Evolutionary conservation across 2,888 invertebrate species (phyloP), one percentile per base, ranked within the genome.

Genomic region (Saturnia japonica): DNA sequence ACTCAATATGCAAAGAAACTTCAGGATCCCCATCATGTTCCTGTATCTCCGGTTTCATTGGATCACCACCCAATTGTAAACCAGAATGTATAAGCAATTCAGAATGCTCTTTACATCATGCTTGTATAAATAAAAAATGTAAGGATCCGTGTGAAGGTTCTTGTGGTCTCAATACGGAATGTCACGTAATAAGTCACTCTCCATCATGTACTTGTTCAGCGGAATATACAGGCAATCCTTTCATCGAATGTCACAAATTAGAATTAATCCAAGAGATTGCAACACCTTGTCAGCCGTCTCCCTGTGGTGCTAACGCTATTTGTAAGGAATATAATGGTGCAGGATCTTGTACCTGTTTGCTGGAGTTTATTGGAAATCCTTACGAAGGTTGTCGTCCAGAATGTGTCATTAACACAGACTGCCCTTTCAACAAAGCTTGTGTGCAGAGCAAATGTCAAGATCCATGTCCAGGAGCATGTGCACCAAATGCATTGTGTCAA

Each of bases 21-120:
- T 95, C 95, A 67, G 96, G 95, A 60, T 93, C 95, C 51, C 96
- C 97, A 0, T 96, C 96, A 1, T 97, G 97, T 83, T 96, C 97
- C 16, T 97, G 97, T 80, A 89, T 96, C 43, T 91, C 94, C 69
- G 95, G 95, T 74, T 96, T 95, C 80, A 89, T 95, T 64, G 97
- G 97, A 43, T 90, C 95, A 42, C 97, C 97, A 57, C 97, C 97
- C 3, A 95, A 96, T 78, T 97, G 97, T 81, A 95, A 96, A 76
- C 97, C 97, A 6, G 97, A 97, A 90, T 98, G 97, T 86, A 94
- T 96, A 64, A 96, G 96, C 76, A 97, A 97, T 83, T 95, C 95
- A 11, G 97, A 97, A 87, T 97, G 97, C 84, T 85, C 95, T 19
- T 95, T 94, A 76, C 94, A 95, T 76, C 90, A 95, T 74, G 96